Conservation (phyloP, 2,888 invertebrate genomes). For the Rapana venosa region DNA sequence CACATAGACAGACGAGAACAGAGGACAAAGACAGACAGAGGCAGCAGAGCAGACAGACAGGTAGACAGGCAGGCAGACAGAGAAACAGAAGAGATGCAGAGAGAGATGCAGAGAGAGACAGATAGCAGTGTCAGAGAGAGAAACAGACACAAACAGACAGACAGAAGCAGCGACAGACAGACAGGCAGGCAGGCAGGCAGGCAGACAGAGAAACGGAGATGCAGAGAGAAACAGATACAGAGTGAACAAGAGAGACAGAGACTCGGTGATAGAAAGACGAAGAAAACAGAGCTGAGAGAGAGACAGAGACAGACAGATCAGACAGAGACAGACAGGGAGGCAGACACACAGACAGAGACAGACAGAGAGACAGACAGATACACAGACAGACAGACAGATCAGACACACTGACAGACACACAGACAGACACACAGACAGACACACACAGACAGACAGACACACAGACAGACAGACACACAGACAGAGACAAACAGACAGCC, state of each 20-base stretch:
- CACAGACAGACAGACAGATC: too few species aligned
- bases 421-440: not conserved
- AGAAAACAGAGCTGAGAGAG: too few species aligned
- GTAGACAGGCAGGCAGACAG: not conserved
- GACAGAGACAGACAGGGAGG: not conserved
- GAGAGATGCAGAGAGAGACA: not conserved
- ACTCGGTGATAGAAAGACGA: too few species aligned
- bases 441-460: not conserved
- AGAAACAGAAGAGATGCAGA: not conserved
- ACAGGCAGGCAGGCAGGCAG: not conserved
- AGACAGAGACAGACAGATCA: not conserved
- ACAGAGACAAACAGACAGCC: too few species aligned
- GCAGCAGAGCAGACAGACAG: not conserved
- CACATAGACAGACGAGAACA: not conserved
- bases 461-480: not conserved
- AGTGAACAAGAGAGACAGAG: too few species aligned
- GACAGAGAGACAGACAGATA: too few species aligned
- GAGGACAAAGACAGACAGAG: not conserved
- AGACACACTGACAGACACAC: not conserved
- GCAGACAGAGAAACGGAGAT: not conserved
- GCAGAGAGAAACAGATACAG: not conserved
- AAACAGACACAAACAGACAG: not conserved
- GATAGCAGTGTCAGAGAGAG: too few species aligned
- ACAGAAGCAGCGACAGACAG: too few species aligned
- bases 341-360: not conserved